Conservation (phyloP, 2,113 vertebrate species). For the Athene noctua region DNA sequence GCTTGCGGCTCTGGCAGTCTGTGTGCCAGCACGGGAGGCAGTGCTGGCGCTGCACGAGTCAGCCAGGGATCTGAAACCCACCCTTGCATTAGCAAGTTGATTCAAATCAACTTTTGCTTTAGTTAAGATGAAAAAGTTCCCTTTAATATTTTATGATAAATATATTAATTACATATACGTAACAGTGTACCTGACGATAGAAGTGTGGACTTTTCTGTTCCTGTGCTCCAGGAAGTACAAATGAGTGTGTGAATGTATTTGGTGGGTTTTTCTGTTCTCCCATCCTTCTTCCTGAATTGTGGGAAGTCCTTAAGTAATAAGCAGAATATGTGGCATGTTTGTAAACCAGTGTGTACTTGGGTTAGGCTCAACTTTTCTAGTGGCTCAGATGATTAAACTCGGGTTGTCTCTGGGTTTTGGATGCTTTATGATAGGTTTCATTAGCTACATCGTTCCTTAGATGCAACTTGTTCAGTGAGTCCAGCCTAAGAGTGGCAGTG, state of each 20-base stretch:
- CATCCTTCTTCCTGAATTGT: not conserved
- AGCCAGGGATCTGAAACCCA: no score
- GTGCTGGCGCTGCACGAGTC: accelerated
- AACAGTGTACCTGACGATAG: not conserved
- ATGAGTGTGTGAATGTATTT: not conserved
- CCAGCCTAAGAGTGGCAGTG: not conserved
- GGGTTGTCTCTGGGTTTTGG: not conserved
- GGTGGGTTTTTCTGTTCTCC: not conserved
- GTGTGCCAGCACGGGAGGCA: not conserved
- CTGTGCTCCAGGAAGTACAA: not conserved
- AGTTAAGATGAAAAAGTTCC: not conserved
- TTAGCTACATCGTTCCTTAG: not conserved
- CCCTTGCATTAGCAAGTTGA: not conserved
- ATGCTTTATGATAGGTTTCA: not conserved
- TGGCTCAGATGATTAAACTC: not conserved
- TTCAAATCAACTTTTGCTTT: not conserved
- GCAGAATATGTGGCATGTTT: not conserved
- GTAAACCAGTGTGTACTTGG: not conserved
- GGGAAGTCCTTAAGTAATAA: not conserved
- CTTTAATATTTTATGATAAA: not conserved
- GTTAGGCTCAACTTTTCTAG: not conserved
- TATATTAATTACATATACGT: not conserved
- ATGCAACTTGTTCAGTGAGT: not conserved
- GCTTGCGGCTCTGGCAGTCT: not conserved
- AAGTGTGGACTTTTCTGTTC: not conserved